These are phyloP conservation scores for Coenobita brevimanus DNA, from an alignment of 1,140 invertebrate species.

Conservation along the genomic window DNA sequence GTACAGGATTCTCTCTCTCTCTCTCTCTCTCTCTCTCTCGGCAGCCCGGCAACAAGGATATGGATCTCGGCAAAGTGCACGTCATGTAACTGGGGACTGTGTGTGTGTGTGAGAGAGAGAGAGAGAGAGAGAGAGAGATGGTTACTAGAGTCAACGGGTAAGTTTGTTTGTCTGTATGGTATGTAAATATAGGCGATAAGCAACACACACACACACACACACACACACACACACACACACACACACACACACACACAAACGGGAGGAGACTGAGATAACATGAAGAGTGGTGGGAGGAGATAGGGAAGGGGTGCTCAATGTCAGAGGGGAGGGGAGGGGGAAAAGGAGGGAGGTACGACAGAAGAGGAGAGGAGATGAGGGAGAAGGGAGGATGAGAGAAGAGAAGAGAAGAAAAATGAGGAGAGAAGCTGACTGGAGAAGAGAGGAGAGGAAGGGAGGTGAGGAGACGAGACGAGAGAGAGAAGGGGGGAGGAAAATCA, in stretches of 20 bases:
- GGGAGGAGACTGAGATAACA: background rate
- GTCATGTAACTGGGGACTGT: too few species aligned
- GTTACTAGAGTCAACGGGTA: too few species aligned
- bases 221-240: background rate
- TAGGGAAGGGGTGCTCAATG: background rate
- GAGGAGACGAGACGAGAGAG: background rate
- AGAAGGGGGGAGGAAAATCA: too few species aligned
- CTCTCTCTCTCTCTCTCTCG: too few species aligned
- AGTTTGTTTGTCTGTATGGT: too few species aligned
- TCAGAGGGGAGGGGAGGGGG: background rate
- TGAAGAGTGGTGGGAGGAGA: background rate
- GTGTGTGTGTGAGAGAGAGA: too few species aligned
- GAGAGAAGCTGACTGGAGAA: background rate
- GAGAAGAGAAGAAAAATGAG: background rate
- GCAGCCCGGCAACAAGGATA: too few species aligned
- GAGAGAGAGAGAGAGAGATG: too few species aligned
- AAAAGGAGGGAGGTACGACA: background rate
- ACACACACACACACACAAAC: background rate
- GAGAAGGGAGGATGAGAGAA: background rate
- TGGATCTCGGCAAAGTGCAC: too few species aligned
- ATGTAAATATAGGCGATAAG: too few species aligned
- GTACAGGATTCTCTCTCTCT: too few species aligned
- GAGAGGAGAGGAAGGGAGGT: background rate
- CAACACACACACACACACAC: background rate
- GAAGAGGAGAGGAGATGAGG: background rate